Evolutionary conservation across 2,888 invertebrate genomes (phyloP).

Genomic region (Glyphotaelius pellucidus): DNA sequence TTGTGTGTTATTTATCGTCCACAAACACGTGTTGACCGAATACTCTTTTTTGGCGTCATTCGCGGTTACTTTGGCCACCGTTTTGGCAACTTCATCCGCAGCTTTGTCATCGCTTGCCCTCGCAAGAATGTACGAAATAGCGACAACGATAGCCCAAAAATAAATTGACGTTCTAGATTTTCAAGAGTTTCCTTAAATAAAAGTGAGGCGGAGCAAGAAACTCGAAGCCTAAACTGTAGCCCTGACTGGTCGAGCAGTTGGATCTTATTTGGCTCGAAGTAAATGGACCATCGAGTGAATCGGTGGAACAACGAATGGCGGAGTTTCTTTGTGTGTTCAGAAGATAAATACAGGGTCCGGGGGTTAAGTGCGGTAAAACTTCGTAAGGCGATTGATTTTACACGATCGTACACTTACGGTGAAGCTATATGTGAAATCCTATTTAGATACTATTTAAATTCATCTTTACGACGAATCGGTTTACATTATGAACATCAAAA

Average conservation of each 20-base stretch:
- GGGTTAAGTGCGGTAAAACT: too few relatives aligned
- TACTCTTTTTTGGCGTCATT: constrained; percentile 27
- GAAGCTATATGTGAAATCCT: too few relatives aligned
- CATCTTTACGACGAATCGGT: too few relatives aligned
- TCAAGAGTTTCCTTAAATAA: not conserved
- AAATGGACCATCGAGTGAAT: not conserved
- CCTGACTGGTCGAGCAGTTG: not conserved
- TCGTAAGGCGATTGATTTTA: too few relatives aligned
- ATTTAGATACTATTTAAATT: too few relatives aligned
- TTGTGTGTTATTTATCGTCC: constrained; percentile 17
- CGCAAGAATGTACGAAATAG: not conserved
- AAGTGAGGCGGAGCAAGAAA: not conserved
- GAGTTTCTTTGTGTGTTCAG: not conserved
- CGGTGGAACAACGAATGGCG: not conserved
- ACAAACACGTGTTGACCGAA: constrained; percentile 28
- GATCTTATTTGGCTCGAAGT: not conserved
- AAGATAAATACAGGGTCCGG: not conserved
- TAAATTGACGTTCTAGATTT: constrained; percentile 5
- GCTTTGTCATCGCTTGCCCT: constrained; percentile 2
- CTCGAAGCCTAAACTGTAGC: not conserved
- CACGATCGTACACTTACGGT: too few relatives aligned
- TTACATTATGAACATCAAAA: too few relatives aligned
- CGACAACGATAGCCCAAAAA: not conserved
- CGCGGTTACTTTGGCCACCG: not conserved
- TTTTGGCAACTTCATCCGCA: constrained; percentile 14